Evolutionary conservation across 2,888 invertebrate species (phyloP), one percentile per base, ranked within the genome.

Genomic region (Brachypalpus laphriformis): DNA sequence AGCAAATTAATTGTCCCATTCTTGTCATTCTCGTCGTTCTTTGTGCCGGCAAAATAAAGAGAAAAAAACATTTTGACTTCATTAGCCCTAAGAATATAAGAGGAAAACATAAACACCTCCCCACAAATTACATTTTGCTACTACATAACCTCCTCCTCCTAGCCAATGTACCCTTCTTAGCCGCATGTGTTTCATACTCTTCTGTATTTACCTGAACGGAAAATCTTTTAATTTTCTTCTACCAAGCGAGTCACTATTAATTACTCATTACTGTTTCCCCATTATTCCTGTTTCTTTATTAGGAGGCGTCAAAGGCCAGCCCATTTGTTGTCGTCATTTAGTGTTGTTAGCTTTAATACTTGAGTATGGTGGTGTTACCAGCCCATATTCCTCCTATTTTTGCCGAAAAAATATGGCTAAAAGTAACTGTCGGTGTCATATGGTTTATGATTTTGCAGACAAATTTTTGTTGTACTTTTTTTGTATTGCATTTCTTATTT

Each of bases 241-340:
- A 11, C 61, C 31, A 18, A 77, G 70, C 31, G 70, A 68, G 51
- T 70, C 34, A 77, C 63, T 82, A 82, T 82, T 82, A 82, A 82
- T 82, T 82, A 77, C 82, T 82, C 82, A 82, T 82, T 82, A 71
- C 82, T 72, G 72, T 72, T 40, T 82, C 25, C 54, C 66, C 76
- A 82, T 82, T 82, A 77, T 71, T 77, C 71, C 59, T 37, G 71
- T 77, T 72, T 77, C 77, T 77, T 82, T 82, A 82, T 82, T 82
- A 71, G 82, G 31, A 34, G 66, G 66, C 75, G 65, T 75, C 65
- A 75, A 54, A 75, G 61, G 66, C 77, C 59, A 18, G 34, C 57
- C 70, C 61, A 71, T 71, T 82, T 70, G 65, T 65, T 65, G 37
- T 68, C 16, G 31, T 77, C 71, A 28, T 63, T 9, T 54, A 49